Conservation (phyloP, 2,797 vertebrate genomes). For the Poecile montanus region DNA sequence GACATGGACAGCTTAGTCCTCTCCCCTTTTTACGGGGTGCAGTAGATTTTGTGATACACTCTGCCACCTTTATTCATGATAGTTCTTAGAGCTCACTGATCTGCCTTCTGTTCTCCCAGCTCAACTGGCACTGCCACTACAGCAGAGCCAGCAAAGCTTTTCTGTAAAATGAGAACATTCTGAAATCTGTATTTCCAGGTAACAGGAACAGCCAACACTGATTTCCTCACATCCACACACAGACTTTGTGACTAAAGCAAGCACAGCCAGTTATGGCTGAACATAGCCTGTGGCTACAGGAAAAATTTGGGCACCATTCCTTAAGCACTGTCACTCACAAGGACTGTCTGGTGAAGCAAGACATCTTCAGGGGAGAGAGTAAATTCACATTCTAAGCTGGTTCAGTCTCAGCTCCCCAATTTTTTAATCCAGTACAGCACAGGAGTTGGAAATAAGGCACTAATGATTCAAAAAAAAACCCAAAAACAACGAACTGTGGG, state of each 20-base stretch:
- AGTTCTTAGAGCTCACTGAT: background rate
- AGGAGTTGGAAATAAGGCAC: background rate
- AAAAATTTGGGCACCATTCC: background rate
- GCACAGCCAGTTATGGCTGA: accelerated
- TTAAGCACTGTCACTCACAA: background rate
- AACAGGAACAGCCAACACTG: background rate
- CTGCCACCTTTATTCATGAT: background rate
- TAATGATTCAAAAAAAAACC: accelerated
- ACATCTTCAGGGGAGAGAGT: background rate
- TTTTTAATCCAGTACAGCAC: background rate
- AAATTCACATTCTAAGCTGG: background rate
- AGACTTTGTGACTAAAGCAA: background rate
- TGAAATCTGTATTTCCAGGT: background rate
- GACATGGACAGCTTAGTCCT: background rate
- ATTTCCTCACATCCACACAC: background rate
- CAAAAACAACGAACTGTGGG: background rate
- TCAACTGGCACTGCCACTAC: background rate
- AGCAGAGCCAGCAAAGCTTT: background rate
- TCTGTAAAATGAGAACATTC: background rate
- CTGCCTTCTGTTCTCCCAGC: background rate
- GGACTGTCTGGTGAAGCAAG: background rate
- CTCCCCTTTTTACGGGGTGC: background rate
- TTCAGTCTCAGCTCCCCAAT: background rate
- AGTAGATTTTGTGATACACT: accelerated
- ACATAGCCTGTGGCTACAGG: accelerated